Percentiles rank a stretch among this genome's conserved stretches.
Evolutionary conservation across 92 coral and sea anemone genomes (phyloP).

Genomic region (Bergia sp.): DNA sequence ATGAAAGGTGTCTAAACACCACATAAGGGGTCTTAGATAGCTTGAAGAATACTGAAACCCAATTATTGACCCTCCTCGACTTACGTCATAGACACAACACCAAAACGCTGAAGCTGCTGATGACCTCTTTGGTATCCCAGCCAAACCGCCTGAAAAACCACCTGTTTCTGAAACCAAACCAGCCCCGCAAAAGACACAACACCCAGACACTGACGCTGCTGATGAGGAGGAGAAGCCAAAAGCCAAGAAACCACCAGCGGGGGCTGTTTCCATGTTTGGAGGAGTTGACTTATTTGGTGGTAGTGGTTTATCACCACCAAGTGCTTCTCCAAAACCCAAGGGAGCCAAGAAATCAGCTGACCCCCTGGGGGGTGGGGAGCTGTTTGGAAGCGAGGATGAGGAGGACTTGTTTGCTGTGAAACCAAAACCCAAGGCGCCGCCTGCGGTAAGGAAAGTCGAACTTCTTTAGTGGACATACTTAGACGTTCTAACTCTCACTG

Average conservation of each 20-base stretch:
- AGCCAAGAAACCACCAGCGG: constrained; percentile 21
- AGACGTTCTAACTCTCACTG: no score
- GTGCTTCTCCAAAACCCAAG: constrained; percentile 22
- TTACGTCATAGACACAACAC: no score
- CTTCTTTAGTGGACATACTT: no score
- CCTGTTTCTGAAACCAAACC: constrained; percentile 21
- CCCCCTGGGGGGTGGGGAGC: constrained; percentile 44
- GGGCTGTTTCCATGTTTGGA: constrained; percentile 37
- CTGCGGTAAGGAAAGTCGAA: background rate
- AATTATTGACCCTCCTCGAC: no score
- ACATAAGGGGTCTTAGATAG: no score
- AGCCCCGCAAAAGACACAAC: background rate
- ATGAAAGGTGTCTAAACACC: no score
- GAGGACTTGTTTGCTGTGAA: constrained; percentile 77
- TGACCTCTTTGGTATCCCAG: constrained; percentile 72
- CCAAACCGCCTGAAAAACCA: constrained; percentile 50
- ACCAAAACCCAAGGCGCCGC: constrained; percentile 48
- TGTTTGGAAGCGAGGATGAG: constrained; percentile 55
- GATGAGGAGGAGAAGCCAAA: constrained; percentile 9
- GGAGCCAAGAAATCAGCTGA: constrained; percentile 37
- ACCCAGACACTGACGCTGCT: background rate
- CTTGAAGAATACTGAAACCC: no score
- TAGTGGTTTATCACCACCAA: background rate
- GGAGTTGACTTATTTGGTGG: constrained; percentile 39
- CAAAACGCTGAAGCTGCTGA: background rate